Base-by-base conservation (phyloP, 2,797 vertebrate species). In the Scleropages formosus region DNA sequence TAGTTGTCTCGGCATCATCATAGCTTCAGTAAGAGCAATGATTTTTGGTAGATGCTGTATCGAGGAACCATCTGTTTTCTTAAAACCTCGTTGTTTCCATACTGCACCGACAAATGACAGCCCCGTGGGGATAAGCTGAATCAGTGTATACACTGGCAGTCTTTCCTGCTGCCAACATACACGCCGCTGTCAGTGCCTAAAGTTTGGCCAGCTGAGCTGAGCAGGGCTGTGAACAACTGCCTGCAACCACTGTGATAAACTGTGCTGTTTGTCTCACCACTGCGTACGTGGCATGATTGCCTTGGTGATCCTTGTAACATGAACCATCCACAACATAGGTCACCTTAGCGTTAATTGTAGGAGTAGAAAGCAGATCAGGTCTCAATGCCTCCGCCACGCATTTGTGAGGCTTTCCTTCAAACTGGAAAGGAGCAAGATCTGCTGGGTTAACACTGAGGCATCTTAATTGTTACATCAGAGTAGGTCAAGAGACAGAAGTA, bases 381-480 rank as follows among this genome's bases (percentile, higher is more conserved):
- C n/a, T n/a, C n/a, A n/a, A n/a, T n/a, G 67, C 66, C 10, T 81
- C 72, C 0, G 62, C 4, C 0, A 76, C 31, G 31, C 72, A n/a
- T n/a, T n/a, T n/a, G n/a, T n/a, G n/a, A n/a, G n/a, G n/a, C n/a
- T n/a, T n/a, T n/a, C n/a, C n/a, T n/a, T n/a, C n/a, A n/a, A n/a
- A n/a, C n/a, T n/a, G n/a, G n/a, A n/a, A n/a, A n/a, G n/a, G n/a
- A n/a, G n/a, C n/a, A n/a, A n/a, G n/a, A n/a, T n/a, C n/a, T n/a
- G n/a, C n/a, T n/a, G n/a, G n/a, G n/a, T n/a, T n/a, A n/a, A n/a
- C n/a, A n/a, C n/a, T n/a, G n/a, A n/a, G n/a, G n/a, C n/a, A n/a
- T n/a, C n/a, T n/a, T n/a, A n/a, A n/a, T n/a, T n/a, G n/a, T n/a
- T n/a, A n/a, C n/a, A n/a, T n/a, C n/a, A n/a, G n/a, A n/a, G n/a